A percentile compares a stretch with the other conserved stretches of the same genome.
Evolutionary conservation across 2,888 invertebrate species (phyloP).

Genomic region (Oscheius onirici): DNA sequence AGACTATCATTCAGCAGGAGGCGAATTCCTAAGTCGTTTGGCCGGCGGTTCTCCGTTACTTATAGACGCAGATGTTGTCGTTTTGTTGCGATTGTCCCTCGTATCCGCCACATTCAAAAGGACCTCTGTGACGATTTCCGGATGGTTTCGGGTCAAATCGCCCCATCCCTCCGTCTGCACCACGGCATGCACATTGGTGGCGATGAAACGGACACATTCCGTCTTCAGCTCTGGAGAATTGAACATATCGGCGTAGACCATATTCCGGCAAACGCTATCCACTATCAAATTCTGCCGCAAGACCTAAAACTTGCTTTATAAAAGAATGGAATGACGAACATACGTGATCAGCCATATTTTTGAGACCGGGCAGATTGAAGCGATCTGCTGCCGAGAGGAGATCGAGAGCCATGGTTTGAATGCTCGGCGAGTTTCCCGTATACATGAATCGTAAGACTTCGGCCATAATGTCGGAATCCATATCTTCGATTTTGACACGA

Average conservation of each 20-base stretch:
- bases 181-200: conserved; percentile 51
- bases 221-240: conserved; percentile 61
- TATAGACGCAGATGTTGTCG: not conserved
- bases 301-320: conserved; percentile 42
- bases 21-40: conserved; percentile 22
- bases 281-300: conserved; percentile 55
- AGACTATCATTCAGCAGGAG: conserved; percentile 16
- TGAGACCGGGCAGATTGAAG: conserved; percentile 68
- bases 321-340: conserved; percentile 7
- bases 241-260: conserved; percentile 68
- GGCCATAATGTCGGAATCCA: conserved; percentile 62
- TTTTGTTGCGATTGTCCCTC: not conserved
- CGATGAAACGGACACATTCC: conserved; percentile 68
- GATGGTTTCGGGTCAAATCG: conserved; percentile 53
- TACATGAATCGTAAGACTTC: conserved; percentile 67
- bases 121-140: conserved; percentile 62
- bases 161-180: conserved; percentile 67
- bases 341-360: conserved; percentile 69
- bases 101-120: conserved; percentile 41
- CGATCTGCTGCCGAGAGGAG: conserved; percentile 69
- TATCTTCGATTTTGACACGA: conserved; percentile 49
- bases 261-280: conserved; percentile 65
- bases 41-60: conserved; percentile 27
- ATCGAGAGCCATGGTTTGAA: conserved; percentile 63
- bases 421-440: conserved; percentile 58